Evolutionary conservation across 2,888 invertebrate species (phyloP), one percentile per base, ranked within the genome.

Genomic region (Platycheirus albimanus): DNA sequence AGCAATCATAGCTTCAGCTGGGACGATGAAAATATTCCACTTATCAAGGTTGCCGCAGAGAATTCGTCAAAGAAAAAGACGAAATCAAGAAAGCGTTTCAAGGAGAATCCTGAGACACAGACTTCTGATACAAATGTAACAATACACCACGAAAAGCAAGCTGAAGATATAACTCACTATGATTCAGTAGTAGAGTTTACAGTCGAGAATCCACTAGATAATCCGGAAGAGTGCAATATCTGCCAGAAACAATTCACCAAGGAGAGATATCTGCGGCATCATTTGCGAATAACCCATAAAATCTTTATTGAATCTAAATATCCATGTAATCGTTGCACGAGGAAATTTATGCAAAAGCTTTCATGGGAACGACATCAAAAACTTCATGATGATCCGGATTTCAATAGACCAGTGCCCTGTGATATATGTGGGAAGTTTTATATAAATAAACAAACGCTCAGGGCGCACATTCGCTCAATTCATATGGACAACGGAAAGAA

Each of bases 271-370:
- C 30, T 84, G 0, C 79, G 84, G 0, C 38, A 79, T 11, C 84
- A 84, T 24, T 41, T 79, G 1, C 47, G 79, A 13, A n/a, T 47
- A 11, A 79, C 84, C 7, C 84, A 84, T 13, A 79, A 84, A 19
- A 61, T 84, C 1, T 19, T 79, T 10, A 72, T 79, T 10, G 75
- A 64, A 17, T 54, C 84, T 4, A 84, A 70, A 7, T 84, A 84
- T 41, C 79, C 84, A 6, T 84, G 84, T 19, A 43, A 52, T 17
- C 54, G 63, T 1, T 84, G 84, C 13, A 84, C 74, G 0, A 74
- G 84, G 0, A 79, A 74, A 38, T 84, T 84, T 10, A 84, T 75
- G 79, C 84, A 84, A 33, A 84, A 84, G 15, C 58, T 79, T 6
- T 79, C 84, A 1, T 84, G 61, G 43, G 84, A 84, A 41, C 36